Evolutionary conservation across 2,888 invertebrate species (phyloP), one percentile per base, ranked within the genome.

Genomic region (Branchipolynoe longqiensis): DNA sequence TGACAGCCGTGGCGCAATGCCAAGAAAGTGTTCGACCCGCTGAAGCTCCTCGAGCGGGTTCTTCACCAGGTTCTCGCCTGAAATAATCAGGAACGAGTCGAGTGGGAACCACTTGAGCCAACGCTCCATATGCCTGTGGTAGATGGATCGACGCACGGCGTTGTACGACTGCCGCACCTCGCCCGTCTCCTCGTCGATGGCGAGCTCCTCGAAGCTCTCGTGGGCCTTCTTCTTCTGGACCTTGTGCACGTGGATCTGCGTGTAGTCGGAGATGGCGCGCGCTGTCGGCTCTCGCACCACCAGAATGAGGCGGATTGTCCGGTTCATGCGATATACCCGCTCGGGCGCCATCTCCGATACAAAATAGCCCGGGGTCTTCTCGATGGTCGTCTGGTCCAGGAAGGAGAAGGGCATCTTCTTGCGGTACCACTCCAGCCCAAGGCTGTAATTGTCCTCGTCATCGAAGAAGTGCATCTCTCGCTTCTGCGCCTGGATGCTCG

Each of bases 401-500:
- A 96, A 97, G 0, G 98, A 97, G 91, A 96, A 96, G 18, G 98
- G 98, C 98, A 99, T 98, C 93, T 97, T 97, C 64, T 91, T 90
- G 33, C 91, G 88, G 87, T 99, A 99, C 99, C 99, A 99, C 87
- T 98, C 98, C 86, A 98, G 95, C 0, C 99, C 99, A 88, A 96
- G 95, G 84, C 96, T 95, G 94, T 98, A 99, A 94, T 98, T 98
- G 91, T 91, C 90, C 84, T 94, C 93, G 84, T 98, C 95, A 94
- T 99, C 98, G 94, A 99, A 99, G 95, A 98, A 99, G 94, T 99
- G 99, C 54, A 98, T 97, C 94, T 99, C 99, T 33, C 97, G 97
- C 25, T 97, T 97, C 0, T 98, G 98, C 92, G 97, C 97, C 93
- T 97, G 97, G 85, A 98, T 96, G 95, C 96, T 96, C 22, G 94